Evolutionary conservation across 1,140 invertebrate species (phyloP), one percentile per base, ranked within the genome.

Genomic region (Contarinia nasturtii): DNA sequence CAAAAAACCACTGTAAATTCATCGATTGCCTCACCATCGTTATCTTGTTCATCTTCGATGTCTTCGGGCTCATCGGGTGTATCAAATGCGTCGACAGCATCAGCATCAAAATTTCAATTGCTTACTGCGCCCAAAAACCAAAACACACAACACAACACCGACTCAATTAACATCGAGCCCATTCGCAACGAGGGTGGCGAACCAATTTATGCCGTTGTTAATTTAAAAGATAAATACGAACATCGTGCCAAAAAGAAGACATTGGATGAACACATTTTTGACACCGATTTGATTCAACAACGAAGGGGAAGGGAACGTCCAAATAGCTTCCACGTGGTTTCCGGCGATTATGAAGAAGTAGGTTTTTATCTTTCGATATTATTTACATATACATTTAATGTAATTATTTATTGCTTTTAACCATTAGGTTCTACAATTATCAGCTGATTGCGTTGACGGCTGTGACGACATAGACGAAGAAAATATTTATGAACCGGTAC

Each of bases 401-500:
- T n/a, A n/a, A n/a, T n/a, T n/a, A n/a, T n/a, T n/a, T n/a, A n/a
- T n/a, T n/a, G n/a, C n/a, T n/a, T n/a, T n/a, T n/a, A n/a, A n/a
- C n/a, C n/a, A n/a, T n/a, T 12, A 48, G 46, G 36, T 48, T 3
- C 19, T 48, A 18, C 15, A 48, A 15, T 37, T 46, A 11, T 33
- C 19, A 19, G 19, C 21, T 5, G 33, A 48, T 5, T 42, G 17
- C 12, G 11, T 17, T 11, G 51, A 48, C 3, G 45, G 46, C 21
- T 46, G 40, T 22, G 46, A 48, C 17, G 44, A 45, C 27, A 20
- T 27, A 33, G 20, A 33, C 14, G 20, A 33, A 2, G 46, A 52
- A 33, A 52, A 52, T 41, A 52, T 52, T 20, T 52, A 52, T 37
- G 51, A 52, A 27, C 51, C 51, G 17, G 51, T 52, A n/a, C n/a